A percentile compares a stretch with the other conserved stretches of the same genome.
phyloP scores from a whole-genome alignment of 2,113 vertebrate species.

The Menidia beryllina region DNA sequence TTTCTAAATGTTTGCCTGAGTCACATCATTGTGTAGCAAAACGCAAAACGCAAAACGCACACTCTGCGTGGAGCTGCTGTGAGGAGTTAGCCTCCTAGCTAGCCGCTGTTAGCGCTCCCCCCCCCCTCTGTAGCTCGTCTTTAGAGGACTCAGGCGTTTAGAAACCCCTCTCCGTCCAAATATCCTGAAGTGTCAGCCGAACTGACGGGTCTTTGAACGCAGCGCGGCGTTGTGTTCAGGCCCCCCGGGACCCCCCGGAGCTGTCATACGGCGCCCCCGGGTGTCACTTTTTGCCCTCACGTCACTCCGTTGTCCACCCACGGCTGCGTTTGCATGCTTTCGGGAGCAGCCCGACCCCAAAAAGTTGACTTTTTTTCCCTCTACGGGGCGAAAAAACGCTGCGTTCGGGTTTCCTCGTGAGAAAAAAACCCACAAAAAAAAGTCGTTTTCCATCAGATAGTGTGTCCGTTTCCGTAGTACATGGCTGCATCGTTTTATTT shows the following conservation, averaged over 20 bases:
- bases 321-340: constrained; percentile 51
- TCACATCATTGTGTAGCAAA: constrained; percentile 17
- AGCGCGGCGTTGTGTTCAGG: constrained; percentile 30
- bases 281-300: constrained; percentile 64
- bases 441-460: constrained; percentile 3
- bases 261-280: constrained; percentile 59
- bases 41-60: no score
- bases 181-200: constrained; percentile 55
- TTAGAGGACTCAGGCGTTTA: constrained; percentile 21
- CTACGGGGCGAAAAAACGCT: constrained; percentile 1
- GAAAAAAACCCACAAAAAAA: constrained; percentile 21
- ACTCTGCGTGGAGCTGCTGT: no score
- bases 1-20: constrained; percentile 35
- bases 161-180: constrained; percentile 47
- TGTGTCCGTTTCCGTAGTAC: constrained; percentile 29
- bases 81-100: no score
- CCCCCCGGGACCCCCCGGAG: constrained; percentile 38
- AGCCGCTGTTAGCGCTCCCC: no score
- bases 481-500: constrained; percentile 51
- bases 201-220: constrained; percentile 43
- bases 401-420: constrained; percentile 4
- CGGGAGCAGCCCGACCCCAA: constrained; percentile 40
- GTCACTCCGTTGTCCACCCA: constrained; percentile 35
- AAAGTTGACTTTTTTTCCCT: constrained; percentile 31
- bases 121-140: constrained; percentile 30